These are phyloP conservation scores for Lymantria dispar DNA, from an alignment of 2,888 invertebrate genomes.

Conservation along the genomic window DNA sequence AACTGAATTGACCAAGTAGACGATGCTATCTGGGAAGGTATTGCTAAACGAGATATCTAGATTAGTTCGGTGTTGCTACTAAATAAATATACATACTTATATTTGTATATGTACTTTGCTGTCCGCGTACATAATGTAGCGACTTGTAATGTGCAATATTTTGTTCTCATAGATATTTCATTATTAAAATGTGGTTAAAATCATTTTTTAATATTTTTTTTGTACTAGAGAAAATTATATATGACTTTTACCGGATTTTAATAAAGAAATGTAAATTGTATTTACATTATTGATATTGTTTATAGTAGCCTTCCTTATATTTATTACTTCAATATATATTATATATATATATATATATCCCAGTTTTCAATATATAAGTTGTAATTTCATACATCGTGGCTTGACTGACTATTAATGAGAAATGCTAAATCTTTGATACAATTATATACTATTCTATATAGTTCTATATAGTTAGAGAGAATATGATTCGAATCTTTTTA, in stretches of 20 bases:
- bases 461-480: slow-evolving; percentile 42
- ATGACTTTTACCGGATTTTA: slow-evolving; percentile 16
- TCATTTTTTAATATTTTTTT: slow-evolving; percentile 19
- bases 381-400: slow-evolving; percentile 41
- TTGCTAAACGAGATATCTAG: slow-evolving; percentile 18
- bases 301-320: slow-evolving; percentile 28
- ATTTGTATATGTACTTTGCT: slow-evolving; percentile 20
- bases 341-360: too few species aligned
- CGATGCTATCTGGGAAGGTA: slow-evolving; percentile 30
- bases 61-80: slow-evolving; percentile 27
- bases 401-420: slow-evolving; percentile 51
- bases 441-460: slow-evolving; percentile 32
- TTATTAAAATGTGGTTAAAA: slow-evolving; percentile 9
- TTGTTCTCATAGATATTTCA: slow-evolving; percentile 18
- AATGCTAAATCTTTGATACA: slow-evolving; percentile 38
- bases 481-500: slow-evolving; percentile 66
- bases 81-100: slow-evolving; percentile 16
- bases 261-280: slow-evolving; percentile 8
- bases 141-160: slow-evolving; percentile 29
- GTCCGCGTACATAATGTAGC: slow-evolving; percentile 16
- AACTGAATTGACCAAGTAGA: slow-evolving; percentile 33
- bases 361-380: slow-evolving; percentile 31
- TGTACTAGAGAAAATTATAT: slow-evolving; percentile 16
- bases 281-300: slow-evolving; percentile 23
- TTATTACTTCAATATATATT: slow-evolving; percentile 22